A percentile compares a stretch with the other conserved stretches of the same genome.
phyloP scores from a whole-genome alignment of 2,888 invertebrate species.

The Anticlea derivata region DNA sequence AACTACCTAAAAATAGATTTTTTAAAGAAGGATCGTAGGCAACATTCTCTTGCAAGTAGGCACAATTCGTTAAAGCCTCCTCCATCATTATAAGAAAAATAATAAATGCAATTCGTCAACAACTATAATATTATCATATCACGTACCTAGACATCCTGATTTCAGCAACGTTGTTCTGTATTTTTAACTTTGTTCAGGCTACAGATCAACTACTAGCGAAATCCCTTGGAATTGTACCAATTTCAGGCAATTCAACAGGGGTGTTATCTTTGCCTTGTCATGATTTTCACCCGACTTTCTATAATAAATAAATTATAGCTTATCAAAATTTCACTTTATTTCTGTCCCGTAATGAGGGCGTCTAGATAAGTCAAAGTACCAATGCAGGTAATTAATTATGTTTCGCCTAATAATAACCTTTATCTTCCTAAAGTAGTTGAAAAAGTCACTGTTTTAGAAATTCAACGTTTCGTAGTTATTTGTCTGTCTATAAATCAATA shows the following conservation, averaged over 20 bases:
- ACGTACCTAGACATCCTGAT: background rate
- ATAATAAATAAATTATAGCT: slow-evolving; percentile 21
- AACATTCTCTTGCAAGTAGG: too few species aligned
- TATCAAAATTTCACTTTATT: slow-evolving; percentile 20
- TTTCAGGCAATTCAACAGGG: background rate
- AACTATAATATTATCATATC: too few species aligned
- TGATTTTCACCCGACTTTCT: slow-evolving; percentile 9
- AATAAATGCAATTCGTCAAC: too few species aligned
- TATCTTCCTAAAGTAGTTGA: background rate
- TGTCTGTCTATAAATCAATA: slow-evolving; percentile 12
- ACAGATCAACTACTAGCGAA: too few species aligned
- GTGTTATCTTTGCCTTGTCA: background rate
- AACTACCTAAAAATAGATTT: too few species aligned
- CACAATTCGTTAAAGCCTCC: too few species aligned
- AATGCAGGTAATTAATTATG: slow-evolving; percentile 4
- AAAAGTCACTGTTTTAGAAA: slow-evolving; percentile 14
- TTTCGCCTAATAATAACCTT: slow-evolving; percentile 20
- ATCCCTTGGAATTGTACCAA: too few species aligned
- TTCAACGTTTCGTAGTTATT: slow-evolving; percentile 2
- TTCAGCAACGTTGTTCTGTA: background rate
- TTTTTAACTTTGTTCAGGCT: too few species aligned
- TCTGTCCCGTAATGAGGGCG: slow-evolving; percentile 17
- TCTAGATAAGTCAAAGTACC: slow-evolving; percentile 18
- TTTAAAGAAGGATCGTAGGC: too few species aligned
- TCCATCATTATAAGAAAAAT: too few species aligned